Conservation (phyloP, 92 coral and sea anemone genomes). For the Pocillopora grandis region DNA sequence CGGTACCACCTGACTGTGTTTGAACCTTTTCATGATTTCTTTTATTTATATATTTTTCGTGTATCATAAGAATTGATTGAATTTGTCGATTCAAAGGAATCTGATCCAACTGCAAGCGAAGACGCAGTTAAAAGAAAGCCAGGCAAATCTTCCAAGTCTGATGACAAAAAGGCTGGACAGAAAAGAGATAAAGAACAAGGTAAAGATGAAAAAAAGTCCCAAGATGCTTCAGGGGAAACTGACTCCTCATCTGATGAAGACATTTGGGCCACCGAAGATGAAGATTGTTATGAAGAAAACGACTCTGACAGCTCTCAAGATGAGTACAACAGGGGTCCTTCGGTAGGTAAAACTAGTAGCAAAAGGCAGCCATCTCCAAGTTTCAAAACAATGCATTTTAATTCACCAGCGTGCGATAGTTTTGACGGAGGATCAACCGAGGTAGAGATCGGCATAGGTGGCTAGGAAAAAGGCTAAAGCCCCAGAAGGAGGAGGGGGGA, state of each 20-base stretch:
- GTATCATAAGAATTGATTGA: neutral
- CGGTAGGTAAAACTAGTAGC: slow-evolving; percentile 1
- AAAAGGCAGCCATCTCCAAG: too few species aligned
- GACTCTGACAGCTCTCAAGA: slow-evolving; percentile 41
- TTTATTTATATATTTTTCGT: too few species aligned
- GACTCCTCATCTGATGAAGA: slow-evolving; percentile 29
- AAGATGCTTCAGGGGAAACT: neutral
- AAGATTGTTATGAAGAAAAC: slow-evolving; percentile 7
- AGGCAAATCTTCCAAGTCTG: slow-evolving; percentile 12
- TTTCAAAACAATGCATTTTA: too few species aligned
- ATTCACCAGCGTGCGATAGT: too few species aligned
- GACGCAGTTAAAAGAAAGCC: slow-evolving; percentile 25
- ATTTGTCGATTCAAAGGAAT: neutral
- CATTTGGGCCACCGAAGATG: slow-evolving; percentile 46
- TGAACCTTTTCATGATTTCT: too few species aligned
- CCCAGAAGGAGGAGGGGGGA: too few species aligned
- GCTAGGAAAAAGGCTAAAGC: too few species aligned
- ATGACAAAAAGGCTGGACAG: neutral
- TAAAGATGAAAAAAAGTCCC: neutral
- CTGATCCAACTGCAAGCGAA: slow-evolving; percentile 22
- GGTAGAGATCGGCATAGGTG: too few species aligned
- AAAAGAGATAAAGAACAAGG: slow-evolving; percentile 14
- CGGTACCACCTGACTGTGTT: too few species aligned
- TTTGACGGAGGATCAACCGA: too few species aligned
- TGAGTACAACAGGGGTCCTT: neutral